These are phyloP conservation scores for Gasteruption jaculator DNA, from an alignment of 2,888 invertebrate species.

Conservation along the genomic window DNA sequence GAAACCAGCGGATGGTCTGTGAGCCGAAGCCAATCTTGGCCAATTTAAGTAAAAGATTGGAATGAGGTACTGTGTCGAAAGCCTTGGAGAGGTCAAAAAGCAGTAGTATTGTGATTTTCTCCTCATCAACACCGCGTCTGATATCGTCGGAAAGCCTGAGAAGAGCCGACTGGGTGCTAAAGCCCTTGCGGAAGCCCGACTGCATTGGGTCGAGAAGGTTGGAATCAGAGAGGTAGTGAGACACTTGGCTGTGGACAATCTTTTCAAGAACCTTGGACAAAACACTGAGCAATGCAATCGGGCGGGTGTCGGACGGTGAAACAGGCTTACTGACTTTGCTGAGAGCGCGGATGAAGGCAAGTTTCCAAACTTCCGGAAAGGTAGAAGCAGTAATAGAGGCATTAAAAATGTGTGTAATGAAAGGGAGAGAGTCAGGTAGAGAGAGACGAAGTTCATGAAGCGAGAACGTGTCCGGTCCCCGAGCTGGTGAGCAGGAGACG, in stretches of 20 bases:
- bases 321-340: too few relatives aligned
- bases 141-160: conserved; percentile 6
- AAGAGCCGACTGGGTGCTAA: conserved; percentile 7
- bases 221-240: background rate
- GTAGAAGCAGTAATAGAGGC: too few relatives aligned
- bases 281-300: too few relatives aligned
- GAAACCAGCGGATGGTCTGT: background rate
- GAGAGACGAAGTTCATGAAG: too few relatives aligned
- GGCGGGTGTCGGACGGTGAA: too few relatives aligned
- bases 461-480: too few relatives aligned
- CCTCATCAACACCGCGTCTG: background rate
- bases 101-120: conserved; percentile 5
- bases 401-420: too few relatives aligned
- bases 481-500: too few relatives aligned
- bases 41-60: background rate
- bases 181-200: conserved; percentile 3
- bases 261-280: too few relatives aligned
- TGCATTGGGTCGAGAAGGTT: conserved; percentile 7
- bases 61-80: conserved; percentile 3
- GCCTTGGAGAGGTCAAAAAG: conserved; percentile 10
- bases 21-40: background rate
- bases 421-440: too few relatives aligned
- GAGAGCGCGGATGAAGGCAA: too few relatives aligned
- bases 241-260: background rate
- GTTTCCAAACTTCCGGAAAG: too few relatives aligned